phyloP scores from a whole-genome alignment of 2,113 vertebrate species.

The Chinchilla lanigera region DNA sequence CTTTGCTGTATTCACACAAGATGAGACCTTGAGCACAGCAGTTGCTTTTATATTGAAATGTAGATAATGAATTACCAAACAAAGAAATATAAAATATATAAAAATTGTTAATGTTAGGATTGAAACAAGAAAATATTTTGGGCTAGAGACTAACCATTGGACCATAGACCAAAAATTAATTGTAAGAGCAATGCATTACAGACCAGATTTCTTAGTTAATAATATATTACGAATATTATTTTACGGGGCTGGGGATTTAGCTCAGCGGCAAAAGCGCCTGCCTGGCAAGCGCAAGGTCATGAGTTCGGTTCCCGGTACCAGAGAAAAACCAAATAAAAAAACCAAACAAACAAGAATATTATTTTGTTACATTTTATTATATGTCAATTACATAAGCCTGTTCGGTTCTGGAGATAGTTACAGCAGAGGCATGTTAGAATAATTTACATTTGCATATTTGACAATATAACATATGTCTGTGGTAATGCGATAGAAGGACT shows the following conservation, averaged over 20 bases:
- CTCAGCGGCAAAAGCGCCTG: too few species aligned
- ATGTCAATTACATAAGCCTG: background rate
- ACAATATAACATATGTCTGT: background rate
- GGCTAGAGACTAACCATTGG: background rate
- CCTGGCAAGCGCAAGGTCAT: too few species aligned
- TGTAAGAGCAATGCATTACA: background rate
- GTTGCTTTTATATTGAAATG: background rate
- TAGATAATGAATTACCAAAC: background rate
- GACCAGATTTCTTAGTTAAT: background rate
- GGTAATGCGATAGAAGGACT: background rate
- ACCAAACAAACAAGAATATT: too few species aligned
- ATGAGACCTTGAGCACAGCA: too few species aligned
- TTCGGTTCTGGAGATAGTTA: background rate
- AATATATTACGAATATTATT: conserved; percentile 35
- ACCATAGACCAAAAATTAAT: background rate
- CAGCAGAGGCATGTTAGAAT: background rate
- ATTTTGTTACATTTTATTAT: background rate
- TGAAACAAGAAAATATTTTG: background rate
- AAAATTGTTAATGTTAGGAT: background rate
- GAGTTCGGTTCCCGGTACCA: too few species aligned
- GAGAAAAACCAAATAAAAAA: too few species aligned
- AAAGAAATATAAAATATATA: background rate
- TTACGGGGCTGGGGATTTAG: too few species aligned
- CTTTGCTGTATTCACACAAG: background rate
- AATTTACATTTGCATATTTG: background rate